These are phyloP conservation scores for Meteorus colon DNA, from an alignment of 2,888 invertebrate genomes.

Conservation along the genomic window DNA sequence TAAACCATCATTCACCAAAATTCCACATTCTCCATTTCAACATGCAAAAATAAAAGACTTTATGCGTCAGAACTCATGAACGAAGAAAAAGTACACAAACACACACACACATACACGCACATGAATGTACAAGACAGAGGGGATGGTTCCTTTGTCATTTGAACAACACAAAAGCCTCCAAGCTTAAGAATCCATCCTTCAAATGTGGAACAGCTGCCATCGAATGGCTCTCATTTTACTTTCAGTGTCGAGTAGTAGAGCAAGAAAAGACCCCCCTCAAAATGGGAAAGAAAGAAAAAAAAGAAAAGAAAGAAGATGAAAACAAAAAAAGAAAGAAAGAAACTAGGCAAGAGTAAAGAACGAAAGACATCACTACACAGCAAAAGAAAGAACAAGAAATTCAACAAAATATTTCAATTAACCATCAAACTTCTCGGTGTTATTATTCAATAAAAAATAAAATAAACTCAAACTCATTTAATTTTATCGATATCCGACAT, in stretches of 20 bases:
- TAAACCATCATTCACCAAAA: too few species aligned
- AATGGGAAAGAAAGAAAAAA: background rate
- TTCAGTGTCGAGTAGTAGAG: slow-evolving; percentile 53
- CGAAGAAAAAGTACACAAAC: too few species aligned
- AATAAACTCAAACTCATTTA: background rate
- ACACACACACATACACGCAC: background rate
- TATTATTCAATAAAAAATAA: background rate
- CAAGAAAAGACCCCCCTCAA: slow-evolving; percentile 17
- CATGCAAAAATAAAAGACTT: too few species aligned
- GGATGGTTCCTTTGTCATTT: slow-evolving; percentile 63
- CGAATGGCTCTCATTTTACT: slow-evolving; percentile 66
- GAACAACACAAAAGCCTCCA: slow-evolving; percentile 66
- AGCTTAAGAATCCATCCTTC: slow-evolving; percentile 72
- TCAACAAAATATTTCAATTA: background rate
- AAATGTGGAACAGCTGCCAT: slow-evolving; percentile 73
- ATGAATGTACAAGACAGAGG: slow-evolving; percentile 26
- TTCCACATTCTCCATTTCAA: too few species aligned
- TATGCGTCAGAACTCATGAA: too few species aligned
- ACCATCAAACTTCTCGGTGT: background rate
- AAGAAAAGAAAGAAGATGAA: background rate
- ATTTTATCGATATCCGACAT: background rate
- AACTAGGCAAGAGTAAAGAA: slow-evolving; percentile 1
- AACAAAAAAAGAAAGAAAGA: slow-evolving; percentile 6
- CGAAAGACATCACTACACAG: background rate
- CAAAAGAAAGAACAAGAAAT: background rate